Conservation (phyloP, 2,797 vertebrate genomes). For the Chloroceryle inda region DNA sequence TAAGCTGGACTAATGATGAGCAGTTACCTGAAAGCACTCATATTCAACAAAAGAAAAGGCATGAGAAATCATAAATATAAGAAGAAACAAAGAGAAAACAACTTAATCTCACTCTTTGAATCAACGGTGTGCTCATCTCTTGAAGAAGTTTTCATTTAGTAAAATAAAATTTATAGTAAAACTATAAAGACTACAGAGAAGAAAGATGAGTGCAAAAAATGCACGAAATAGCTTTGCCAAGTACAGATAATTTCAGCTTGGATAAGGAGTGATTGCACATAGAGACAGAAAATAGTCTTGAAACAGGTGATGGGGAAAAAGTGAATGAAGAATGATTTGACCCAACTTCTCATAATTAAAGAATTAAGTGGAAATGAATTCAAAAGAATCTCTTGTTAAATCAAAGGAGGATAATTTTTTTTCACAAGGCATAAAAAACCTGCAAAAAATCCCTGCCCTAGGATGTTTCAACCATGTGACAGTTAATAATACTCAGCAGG, state of each 20-base stretch:
- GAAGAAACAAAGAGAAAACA: neutral
- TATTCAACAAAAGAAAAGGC: neutral
- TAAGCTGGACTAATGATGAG: neutral
- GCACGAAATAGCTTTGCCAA: neutral
- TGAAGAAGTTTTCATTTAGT: neutral
- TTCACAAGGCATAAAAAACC: neutral
- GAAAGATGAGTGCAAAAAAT: neutral
- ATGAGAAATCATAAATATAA: neutral
- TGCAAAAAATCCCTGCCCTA: neutral
- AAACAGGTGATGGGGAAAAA: neutral
- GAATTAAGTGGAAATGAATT: neutral
- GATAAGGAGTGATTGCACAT: neutral
- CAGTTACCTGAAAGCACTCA: neutral
- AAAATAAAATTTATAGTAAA: neutral
- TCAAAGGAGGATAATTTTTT: neutral
- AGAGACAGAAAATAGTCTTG: neutral
- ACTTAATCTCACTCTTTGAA: neutral
- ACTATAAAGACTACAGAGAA: neutral
- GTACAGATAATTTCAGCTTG: neutral
- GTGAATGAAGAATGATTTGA: neutral
- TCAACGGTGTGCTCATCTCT: neutral
- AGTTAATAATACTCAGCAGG: neutral
- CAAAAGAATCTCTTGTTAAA: neutral
- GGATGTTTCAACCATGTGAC: neutral
- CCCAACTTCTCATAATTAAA: neutral